These are phyloP conservation scores for Phrynosoma blainvillii DNA, from an alignment of 2,113 vertebrate species.

Conservation along the genomic window DNA sequence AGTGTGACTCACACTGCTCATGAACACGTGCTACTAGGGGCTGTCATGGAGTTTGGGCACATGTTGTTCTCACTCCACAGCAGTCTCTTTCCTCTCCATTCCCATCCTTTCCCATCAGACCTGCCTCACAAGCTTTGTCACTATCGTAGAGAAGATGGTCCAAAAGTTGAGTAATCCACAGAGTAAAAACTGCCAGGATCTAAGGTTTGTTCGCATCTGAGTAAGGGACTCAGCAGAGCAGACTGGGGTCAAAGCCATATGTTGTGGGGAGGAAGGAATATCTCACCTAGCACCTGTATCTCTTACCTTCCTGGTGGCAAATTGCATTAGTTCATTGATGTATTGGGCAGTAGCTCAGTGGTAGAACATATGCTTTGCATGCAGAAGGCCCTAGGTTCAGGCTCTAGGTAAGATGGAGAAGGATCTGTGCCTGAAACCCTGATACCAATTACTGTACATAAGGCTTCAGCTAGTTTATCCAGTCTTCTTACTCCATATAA, in stretches of 20 bases:
- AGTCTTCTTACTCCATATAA: too few relatives aligned
- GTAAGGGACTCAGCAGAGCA: too few relatives aligned
- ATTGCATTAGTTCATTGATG: too few relatives aligned
- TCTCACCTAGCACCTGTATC: neutral
- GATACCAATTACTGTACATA: too few relatives aligned
- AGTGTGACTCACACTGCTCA: neutral
- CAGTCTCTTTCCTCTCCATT: neutral
- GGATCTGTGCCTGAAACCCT: too few relatives aligned
- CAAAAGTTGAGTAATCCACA: too few relatives aligned
- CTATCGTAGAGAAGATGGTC: neutral
- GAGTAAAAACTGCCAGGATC: too few relatives aligned
- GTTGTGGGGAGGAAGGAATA: neutral
- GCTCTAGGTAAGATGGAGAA: too few relatives aligned
- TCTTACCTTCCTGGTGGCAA: neutral
- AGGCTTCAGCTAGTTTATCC: too few relatives aligned
- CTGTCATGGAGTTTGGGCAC: neutral
- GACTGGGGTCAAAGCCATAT: neutral
- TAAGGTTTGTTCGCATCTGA: neutral
- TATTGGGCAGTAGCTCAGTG: neutral
- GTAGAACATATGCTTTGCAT: neutral
- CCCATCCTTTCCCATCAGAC: neutral
- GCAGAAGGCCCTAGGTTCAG: neutral
- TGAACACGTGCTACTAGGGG: neutral
- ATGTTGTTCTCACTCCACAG: neutral
- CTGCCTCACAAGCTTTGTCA: too few relatives aligned